Evolutionary conservation across 2,113 vertebrate species (phyloP).

Genomic region (Elaphurus davidianus): DNA sequence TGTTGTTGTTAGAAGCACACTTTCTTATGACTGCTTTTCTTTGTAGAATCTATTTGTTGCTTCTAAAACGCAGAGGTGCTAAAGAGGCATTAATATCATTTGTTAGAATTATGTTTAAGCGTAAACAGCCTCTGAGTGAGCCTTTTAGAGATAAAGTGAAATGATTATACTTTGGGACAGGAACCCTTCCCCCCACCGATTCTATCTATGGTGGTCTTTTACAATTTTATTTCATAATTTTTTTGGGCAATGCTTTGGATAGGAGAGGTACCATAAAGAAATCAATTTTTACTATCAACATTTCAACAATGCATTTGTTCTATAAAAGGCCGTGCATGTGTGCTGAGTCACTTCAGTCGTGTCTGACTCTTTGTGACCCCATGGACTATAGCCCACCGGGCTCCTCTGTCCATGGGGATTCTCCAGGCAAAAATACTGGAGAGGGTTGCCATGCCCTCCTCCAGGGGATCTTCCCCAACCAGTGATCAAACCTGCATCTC

Average conservation of each 20-base stretch:
- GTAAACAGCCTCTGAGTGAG: not conserved
- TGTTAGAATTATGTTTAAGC: not conserved
- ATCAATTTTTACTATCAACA: not conserved
- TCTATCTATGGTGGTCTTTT: not conserved
- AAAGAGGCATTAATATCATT: not conserved
- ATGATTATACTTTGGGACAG: not conserved
- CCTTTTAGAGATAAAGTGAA: not conserved
- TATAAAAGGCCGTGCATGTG: not conserved
- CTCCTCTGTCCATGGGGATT: not conserved
- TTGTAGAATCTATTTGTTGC: not conserved
- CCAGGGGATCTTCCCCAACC: not conserved
- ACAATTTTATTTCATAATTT: not conserved
- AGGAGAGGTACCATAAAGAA: not conserved
- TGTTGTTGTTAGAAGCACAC: not conserved
- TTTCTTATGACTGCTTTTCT: not conserved
- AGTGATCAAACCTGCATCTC: not conserved
- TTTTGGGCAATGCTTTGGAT: not conserved
- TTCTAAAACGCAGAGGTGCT: not conserved
- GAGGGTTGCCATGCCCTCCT: not conserved
- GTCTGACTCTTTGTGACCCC: not conserved
- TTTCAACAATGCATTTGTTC: not conserved
- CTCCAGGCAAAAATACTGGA: not conserved
- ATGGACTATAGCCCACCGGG: not conserved
- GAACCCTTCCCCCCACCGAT: not conserved
- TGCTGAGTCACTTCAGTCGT: not conserved